phyloP scores from a whole-genome alignment of 2,888 invertebrate genomes.

The Nephrotoma appendiculata region DNA sequence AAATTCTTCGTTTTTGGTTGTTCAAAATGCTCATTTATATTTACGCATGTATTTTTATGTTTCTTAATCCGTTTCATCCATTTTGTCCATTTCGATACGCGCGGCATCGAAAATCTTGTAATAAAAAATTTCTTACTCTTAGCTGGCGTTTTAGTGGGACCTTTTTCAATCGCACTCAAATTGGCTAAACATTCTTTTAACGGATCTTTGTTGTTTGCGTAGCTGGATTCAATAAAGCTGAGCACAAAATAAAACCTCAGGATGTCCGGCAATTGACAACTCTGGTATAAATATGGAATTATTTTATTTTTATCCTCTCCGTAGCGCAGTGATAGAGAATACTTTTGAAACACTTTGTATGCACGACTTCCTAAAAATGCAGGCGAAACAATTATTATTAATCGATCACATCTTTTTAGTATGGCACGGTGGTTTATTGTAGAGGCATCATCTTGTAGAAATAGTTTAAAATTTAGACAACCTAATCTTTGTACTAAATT shows the following conservation, averaged over 20 bases:
- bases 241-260: not conserved
- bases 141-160: not conserved
- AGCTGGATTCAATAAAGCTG: not conserved
- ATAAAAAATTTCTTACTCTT: not conserved
- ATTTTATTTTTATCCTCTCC: not conserved
- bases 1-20: not conserved
- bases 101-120: not conserved
- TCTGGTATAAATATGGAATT: not conserved
- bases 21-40: not conserved
- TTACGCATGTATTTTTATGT: not conserved
- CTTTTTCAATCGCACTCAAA: not conserved
- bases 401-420: not conserved
- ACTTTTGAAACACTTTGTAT: not conserved
- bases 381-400: not conserved
- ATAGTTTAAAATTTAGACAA: not conserved
- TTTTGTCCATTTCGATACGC: not conserved
- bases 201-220: not conserved
- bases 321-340: not conserved
- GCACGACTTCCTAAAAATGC: not conserved
- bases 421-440: not conserved
- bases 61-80: not conserved
- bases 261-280: not conserved
- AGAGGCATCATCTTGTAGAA: not conserved
- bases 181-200: not conserved
- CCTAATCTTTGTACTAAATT: not conserved